phyloP scores from a whole-genome alignment of 2,113 vertebrate genomes.

The Phoxinus phoxinus region DNA sequence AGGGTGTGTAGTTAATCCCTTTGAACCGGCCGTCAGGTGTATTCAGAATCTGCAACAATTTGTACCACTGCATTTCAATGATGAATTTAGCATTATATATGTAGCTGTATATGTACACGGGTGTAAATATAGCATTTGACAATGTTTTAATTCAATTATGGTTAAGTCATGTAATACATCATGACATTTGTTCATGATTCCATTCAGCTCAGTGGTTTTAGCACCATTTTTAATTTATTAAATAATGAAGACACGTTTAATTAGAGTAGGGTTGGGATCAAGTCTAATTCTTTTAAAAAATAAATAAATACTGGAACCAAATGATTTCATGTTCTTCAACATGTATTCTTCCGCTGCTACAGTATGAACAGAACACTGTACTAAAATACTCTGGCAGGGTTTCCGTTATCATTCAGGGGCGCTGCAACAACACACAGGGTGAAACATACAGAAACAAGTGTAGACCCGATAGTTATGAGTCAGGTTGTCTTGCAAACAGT shows the following conservation, averaged over 20 bases:
- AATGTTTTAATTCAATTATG: neutral
- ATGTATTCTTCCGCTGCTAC: too few species aligned
- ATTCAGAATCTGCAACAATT: conserved; percentile 40
- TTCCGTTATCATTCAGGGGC: too few species aligned
- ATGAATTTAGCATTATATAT: conserved; percentile 6
- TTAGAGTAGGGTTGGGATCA: too few species aligned
- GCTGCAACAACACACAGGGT: neutral
- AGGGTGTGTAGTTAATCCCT: conserved; percentile 7
- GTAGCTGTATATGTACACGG: neutral
- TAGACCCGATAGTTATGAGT: neutral
- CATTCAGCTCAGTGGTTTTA: neutral
- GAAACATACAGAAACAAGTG: neutral
- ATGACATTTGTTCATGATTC: neutral
- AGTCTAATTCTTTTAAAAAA: too few species aligned
- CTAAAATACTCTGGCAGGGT: too few species aligned
- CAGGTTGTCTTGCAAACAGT: neutral
- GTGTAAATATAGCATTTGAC: neutral
- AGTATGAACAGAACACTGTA: too few species aligned
- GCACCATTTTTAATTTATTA: neutral
- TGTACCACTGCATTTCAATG: conserved; percentile 22
- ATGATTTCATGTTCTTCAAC: too few species aligned
- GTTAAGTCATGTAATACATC: neutral
- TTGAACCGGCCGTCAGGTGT: neutral
- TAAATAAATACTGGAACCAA: too few species aligned
- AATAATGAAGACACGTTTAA: too few species aligned